Evolutionary conservation across 2,113 vertebrate genomes (phyloP), one percentile per base, ranked within the genome.

Genomic region (Ophiodon elongatus): DNA sequence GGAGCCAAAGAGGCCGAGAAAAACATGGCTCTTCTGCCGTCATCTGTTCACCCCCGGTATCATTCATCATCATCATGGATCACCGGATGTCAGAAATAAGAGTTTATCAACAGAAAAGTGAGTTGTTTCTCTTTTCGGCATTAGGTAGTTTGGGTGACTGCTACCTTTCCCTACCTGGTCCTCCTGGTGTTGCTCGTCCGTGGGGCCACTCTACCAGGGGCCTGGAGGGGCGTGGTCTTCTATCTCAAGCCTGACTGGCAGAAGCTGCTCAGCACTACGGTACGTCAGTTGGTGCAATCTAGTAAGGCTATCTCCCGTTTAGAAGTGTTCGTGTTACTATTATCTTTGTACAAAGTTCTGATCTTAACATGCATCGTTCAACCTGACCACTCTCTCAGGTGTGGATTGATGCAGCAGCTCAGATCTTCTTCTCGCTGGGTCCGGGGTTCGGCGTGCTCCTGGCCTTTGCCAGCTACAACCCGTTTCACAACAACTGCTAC

Each of bases 401-500:
- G 70, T 99, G 98, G 98, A 96, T 99, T 13, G 98, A 99, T 76
- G 98, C 98, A 17, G 98, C 98, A 4, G 97, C 98, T 80, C 98
- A 99, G 95, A 98, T 99, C 88, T 99, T 99, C 94, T 99, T 99
- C 94, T 99, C 98, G 5, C 95, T 99, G 21, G 98, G 98, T 29
- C 98, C 98, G 1, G 98, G 98, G 10, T 99, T 99, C 62, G 98
- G 98, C 0, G 98, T 99, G 21, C 95, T 99, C 1, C 91, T 99
- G 62, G 98, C 98, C 81, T 99, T 98, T 25, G 97, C 98, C 69
- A 99, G 98, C 94, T 99, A 99, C 94, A 99, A 99, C 93, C 98
- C 97, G 2, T 99, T 99, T 93, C 96, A 98, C 93, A 99, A 99
- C 96, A 99, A 99, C 95, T 99, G 98, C 91, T 99, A 99, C 91